Evolutionary conservation across 2,888 invertebrate species (phyloP), one percentile per base, ranked within the genome.

Genomic region (Cartodere bifasciata): DNA sequence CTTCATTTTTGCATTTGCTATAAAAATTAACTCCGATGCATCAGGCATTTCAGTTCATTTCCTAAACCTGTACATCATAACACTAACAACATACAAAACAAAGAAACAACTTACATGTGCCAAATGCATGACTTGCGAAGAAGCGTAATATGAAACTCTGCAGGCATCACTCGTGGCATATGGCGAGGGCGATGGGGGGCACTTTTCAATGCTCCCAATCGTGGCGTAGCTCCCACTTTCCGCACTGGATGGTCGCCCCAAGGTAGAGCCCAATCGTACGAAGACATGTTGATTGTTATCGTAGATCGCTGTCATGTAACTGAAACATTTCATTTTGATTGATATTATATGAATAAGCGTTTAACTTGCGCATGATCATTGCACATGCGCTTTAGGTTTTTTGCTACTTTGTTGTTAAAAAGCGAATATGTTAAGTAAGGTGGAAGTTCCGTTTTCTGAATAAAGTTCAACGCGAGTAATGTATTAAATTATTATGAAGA

Each of bases 161-260:
- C 48, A 47, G 32, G 50, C 49, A 37, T 75, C 68, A 16, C 74
- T 75, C 5, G 77, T 77, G 20, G 77, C 77, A 53, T 78, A 78
- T n/a, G 78, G 77, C 1, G 77, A 75, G 0, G 76, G 76, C 0
- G 75, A 75, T 28, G 68, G 61, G 28, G 78, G 75, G 44, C 75
- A 74, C 55, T 80, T 80, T 52, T 83, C 82, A 46, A 83, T 67
- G 56, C 83, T 83, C 35, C 82, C 83, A 45, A 84, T 84, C 23
- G 84, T 84, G 23, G 84, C 84, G 50, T 84, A 84, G 45, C 82
- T 83, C 33, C 79, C 83, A 38, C 80, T 80, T 43, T 70, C 72
- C 14, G 75, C 78, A 52, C 81, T 80, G 31, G 80, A 77, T 28
- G 81, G 78, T 38, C 81, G 63, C 14, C 74, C 74, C 28, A 53